phyloP scores from a whole-genome alignment of 2,888 invertebrate genomes.

The Rosalia funebris region DNA sequence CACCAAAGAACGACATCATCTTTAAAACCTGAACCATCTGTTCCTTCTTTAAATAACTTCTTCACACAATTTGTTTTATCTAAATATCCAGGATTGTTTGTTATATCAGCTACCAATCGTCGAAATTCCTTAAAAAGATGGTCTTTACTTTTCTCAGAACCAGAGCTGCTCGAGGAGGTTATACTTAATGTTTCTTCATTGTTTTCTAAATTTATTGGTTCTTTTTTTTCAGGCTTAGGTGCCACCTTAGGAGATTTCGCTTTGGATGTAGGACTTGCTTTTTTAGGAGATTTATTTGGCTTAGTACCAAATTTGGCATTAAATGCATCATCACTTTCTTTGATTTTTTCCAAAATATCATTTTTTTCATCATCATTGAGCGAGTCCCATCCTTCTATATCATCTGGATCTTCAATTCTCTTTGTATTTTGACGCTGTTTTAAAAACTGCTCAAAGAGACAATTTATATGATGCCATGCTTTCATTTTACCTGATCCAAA shows the following conservation, averaged over 20 bases:
- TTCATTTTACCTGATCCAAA: constrained; percentile 82
- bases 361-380: constrained; percentile 76
- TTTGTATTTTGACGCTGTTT: constrained; percentile 85
- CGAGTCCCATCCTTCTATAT: constrained; percentile 80
- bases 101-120: constrained; percentile 80
- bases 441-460: constrained; percentile 81
- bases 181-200: constrained; percentile 14
- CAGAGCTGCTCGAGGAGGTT: constrained; percentile 3
- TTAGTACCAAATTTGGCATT: constrained; percentile 42
- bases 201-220: constrained; percentile 4
- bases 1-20: constrained; percentile 85
- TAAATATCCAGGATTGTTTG: constrained; percentile 80
- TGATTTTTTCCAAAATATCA: constrained; percentile 71
- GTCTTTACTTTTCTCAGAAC: constrained; percentile 66
- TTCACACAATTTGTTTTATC: constrained; percentile 82
- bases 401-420: constrained; percentile 80
- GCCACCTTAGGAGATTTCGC: constrained; percentile 20
- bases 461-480: constrained; percentile 83
- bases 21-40: constrained; percentile 73
- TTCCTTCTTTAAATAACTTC: constrained; percentile 72
- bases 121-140: constrained; percentile 81
- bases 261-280: constrained; percentile 24
- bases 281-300: constrained; percentile 52
- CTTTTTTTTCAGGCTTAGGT: not conserved
- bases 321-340: constrained; percentile 70